These are phyloP conservation scores for Tetranychus cinnabarinus DNA, from an alignment of 1,140 invertebrate genomes.

Conservation along the genomic window DNA sequence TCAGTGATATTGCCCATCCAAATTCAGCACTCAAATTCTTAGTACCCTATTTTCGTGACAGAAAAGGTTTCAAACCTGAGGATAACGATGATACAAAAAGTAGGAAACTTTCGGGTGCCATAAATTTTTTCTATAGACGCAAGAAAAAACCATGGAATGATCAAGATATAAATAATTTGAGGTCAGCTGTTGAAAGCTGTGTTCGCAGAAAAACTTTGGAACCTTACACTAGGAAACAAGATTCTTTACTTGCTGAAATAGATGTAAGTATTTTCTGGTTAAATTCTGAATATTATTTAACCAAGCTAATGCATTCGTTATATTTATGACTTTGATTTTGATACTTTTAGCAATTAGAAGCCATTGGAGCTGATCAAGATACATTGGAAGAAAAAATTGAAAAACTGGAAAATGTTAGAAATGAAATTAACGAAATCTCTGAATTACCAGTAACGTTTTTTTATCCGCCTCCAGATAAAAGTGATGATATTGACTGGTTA, in stretches of 20 bases:
- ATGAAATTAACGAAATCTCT: not conserved
- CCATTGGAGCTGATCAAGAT: not conserved
- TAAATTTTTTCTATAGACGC: not conserved
- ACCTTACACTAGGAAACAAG: not conserved
- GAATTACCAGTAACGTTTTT: not conserved
- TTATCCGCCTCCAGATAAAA: not conserved
- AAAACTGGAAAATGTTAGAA: not conserved
- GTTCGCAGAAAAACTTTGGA: not conserved
- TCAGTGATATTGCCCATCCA: not conserved
- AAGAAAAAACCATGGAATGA: slow-evolving; percentile 1
- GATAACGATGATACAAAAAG: not conserved
- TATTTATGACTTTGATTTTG: not conserved
- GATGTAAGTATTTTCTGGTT: not conserved
- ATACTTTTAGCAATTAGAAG: not conserved
- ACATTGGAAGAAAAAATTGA: not conserved
- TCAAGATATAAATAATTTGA: not conserved
- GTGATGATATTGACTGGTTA: slow-evolving; percentile 6
- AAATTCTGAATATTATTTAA: not conserved
- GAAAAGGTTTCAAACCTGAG: not conserved
- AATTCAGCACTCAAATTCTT: slow-evolving; percentile 5
- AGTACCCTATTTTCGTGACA: slow-evolving; percentile 7
- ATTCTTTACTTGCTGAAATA: not conserved
- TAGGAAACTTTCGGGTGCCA: not conserved
- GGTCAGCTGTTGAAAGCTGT: not conserved
- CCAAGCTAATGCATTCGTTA: not conserved